Base-by-base conservation (phyloP, 2,113 vertebrate genomes). In the Salvelinus alpinus region DNA sequence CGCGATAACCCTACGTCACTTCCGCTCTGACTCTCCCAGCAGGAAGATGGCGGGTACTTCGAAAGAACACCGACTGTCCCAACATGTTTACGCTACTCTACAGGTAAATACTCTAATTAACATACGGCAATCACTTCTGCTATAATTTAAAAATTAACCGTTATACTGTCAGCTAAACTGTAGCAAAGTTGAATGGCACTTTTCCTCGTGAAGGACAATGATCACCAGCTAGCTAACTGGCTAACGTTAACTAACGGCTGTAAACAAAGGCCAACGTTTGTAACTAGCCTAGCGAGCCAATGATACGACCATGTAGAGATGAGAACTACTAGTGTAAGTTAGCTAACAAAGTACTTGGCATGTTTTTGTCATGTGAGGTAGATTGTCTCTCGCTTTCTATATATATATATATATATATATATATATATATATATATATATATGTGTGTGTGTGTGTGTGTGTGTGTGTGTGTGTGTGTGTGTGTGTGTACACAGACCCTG, bases 11-110 rank as follows among this genome's bases (percentile, higher is more conserved):
- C 1, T 0, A 13, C 68, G 68, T 70, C 18, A 48, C 27, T 47
- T 70, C 60, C 18, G 57, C 57, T 7, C 18, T 5, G 14, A 59
- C 20, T 12, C 34, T n/a, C 7, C 16, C 20, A 70, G 20, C 68
- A 9, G 16, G 59, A 44, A 89, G 68, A 94, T 94, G 92, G 93
- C 93, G 91, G 92, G 81, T 20, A 31, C 64, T 89, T 87, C 78
- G 69, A 91, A 79, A 73, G 84, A 92, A 6, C 60, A 84, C 6
- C 71, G 74, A 2, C 64, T 90, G 0, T 78, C 72, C 0, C 69
- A 57, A 2, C 9, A 62, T 20, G 75, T 94, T 54, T 94, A 90
- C 68, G 57, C 22, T 13, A 65, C 11, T 0, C 74, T 94, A 13
- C 89, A 91, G 82, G 93, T 94, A 90, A 20, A 5, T 13, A 34